Percentiles rank a stretch among this genome's conserved stretches.
Conservation (phyloP, 1,140 invertebrate species). For the Homalodisca vitripennis region DNA sequence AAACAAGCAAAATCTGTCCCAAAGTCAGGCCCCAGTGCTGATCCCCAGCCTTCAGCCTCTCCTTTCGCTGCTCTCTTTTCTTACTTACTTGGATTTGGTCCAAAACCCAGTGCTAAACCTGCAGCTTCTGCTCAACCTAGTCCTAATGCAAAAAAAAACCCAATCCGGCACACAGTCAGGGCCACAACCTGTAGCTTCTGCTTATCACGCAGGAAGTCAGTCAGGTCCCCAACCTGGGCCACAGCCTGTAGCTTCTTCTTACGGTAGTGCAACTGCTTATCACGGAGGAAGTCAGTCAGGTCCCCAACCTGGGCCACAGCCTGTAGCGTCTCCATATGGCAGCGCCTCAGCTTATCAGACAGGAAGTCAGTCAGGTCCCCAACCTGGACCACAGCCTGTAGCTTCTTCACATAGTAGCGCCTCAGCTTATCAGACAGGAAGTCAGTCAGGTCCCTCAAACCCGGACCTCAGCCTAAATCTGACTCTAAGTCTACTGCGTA, state of each 20-base stretch:
- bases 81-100: no score
- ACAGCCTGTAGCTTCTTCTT: not conserved
- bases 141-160: no score
- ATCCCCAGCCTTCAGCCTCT: no score
- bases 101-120: no score
- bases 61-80: no score
- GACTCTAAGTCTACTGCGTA: not conserved
- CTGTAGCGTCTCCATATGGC: no score
- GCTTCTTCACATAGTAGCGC: not conserved
- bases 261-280: not conserved
- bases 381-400: not conserved
- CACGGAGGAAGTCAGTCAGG: not conserved
- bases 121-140: no score
- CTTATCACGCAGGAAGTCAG: not conserved
- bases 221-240: not conserved
- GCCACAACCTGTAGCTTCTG: not conserved
- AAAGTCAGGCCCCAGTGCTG: no score
- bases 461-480: not conserved
- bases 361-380: not conserved
- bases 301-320: not conserved
- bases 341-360: no score
- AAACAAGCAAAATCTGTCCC: no score
- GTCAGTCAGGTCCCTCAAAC: not conserved
- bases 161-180: not conserved
- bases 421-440: no score